Base-by-base conservation (phyloP, 2,888 invertebrate genomes). In the Drosophila borealis region DNA sequence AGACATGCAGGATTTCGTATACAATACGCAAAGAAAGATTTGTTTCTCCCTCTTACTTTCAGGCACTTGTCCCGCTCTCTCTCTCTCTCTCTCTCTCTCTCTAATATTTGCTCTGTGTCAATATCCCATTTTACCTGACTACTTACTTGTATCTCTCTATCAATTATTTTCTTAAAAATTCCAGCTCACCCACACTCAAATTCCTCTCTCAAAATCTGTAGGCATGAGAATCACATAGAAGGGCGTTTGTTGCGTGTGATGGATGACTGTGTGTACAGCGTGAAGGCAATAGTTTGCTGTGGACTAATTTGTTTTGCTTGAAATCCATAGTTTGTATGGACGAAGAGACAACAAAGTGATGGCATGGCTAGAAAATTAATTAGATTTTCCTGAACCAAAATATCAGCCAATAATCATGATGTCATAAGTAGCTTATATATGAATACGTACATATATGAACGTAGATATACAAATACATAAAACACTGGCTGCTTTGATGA, bases 361-460 rank as follows among this genome's bases (percentile, higher is more conserved):
- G 41, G 53, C 37, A 29, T 29, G 29, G 56, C 39, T 39, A 46
- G 36, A 53, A 68, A 77, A 75, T 79, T 75, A 79, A 76, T 76
- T 78, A 57, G 57, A 57, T 76, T 78, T 62, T 48, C 33, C 41
- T 39, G 56, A 53, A 56, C 61, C 17, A 19, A 19, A 63, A 51
- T 34, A 61, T 39, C 44, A 33, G 48, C 34, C 17, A 49, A 62
- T 56, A 67, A 34, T 42, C 78, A 75, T 76, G 75, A 78, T 74
- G 76, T 78, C 79, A 78, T 79, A 57, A 69, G 21, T 54, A 74
- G 34, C 36, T 44, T 37, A 37, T 54, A 50, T 63, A 64, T 41
- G 29, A 34, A 39, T 44, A 45, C 9, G 36, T 25, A 34, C 29
- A 54, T 41, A 14, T 42, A 62, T 42, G 42, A 19, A 44, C 49